These are phyloP conservation scores for Gastrophysa polygoni DNA, from an alignment of 2,888 invertebrate species.

Conservation along the genomic window DNA sequence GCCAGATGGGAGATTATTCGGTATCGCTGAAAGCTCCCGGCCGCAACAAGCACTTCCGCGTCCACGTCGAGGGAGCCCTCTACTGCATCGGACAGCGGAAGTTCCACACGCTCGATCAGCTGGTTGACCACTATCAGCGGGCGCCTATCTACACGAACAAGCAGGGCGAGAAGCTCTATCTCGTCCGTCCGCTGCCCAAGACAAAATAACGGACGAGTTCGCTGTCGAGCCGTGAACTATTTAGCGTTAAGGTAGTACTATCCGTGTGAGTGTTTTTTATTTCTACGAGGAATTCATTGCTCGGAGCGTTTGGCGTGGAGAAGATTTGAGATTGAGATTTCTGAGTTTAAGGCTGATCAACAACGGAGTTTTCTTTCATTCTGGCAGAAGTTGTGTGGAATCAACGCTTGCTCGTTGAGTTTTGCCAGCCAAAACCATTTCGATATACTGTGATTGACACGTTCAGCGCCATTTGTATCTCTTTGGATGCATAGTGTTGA, in stretches of 20 bases:
- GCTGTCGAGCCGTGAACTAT: constrained; percentile 34
- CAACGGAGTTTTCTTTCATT: too few species aligned
- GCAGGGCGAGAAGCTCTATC: constrained; percentile 96
- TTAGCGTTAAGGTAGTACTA: constrained; percentile 32
- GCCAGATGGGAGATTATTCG: constrained; percentile 96
- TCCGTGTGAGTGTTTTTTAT: constrained; percentile 34
- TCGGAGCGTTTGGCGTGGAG: too few species aligned
- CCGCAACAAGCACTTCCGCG: constrained; percentile 98
- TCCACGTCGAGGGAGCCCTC: constrained; percentile 90
- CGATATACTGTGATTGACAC: too few species aligned
- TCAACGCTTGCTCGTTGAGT: too few species aligned
- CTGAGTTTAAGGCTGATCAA: too few species aligned
- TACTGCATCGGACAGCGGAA: constrained; percentile 98
- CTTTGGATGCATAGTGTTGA: too few species aligned
- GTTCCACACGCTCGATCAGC: constrained; percentile 93
- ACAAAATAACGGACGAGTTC: constrained; percentile 50
- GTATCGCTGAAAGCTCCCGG: constrained; percentile 97
- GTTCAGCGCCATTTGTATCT: too few species aligned
- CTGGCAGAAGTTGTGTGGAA: too few species aligned
- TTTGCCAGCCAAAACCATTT: too few species aligned
- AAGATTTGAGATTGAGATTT: too few species aligned
- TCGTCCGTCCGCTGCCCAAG: constrained; percentile 91
- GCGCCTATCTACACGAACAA: constrained; percentile 99
- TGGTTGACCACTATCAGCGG: constrained; percentile 98
- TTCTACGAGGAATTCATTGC: too few species aligned